Percentiles rank a stretch among this genome's conserved stretches.
phyloP scores from a whole-genome alignment of 2,797 vertebrate genomes.

The Pampus argenteus region DNA sequence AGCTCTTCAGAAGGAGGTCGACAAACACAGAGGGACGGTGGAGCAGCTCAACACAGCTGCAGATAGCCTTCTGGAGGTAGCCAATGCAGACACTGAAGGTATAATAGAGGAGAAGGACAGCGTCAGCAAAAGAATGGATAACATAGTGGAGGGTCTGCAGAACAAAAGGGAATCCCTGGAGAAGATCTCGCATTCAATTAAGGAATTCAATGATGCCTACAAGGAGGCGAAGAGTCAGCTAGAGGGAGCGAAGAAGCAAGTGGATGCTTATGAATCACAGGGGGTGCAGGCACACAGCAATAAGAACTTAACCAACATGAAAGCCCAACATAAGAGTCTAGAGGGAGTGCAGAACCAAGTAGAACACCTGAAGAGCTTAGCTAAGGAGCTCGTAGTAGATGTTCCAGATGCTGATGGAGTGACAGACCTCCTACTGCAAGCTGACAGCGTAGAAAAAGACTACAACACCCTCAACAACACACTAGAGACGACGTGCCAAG shows the following conservation, averaged over 20 bases:
- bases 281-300: slow-evolving; percentile 92
- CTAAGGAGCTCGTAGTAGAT: slow-evolving; percentile 90
- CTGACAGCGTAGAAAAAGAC: slow-evolving; percentile 88
- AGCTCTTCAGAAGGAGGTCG: slow-evolving; percentile 92
- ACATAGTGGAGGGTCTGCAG: slow-evolving; percentile 87
- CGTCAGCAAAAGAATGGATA: slow-evolving; percentile 87
- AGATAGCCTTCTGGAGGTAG: slow-evolving; percentile 88
- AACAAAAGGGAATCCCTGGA: slow-evolving; percentile 91
- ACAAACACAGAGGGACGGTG: slow-evolving; percentile 91
- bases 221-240: slow-evolving; percentile 90
- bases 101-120: slow-evolving; percentile 86
- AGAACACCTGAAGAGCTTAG: slow-evolving; percentile 87
- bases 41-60: slow-evolving; percentile 90
- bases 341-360: slow-evolving; percentile 88
- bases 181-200: slow-evolving; percentile 89
- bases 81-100: slow-evolving; percentile 87
- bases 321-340: slow-evolving; percentile 93
- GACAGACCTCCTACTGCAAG: slow-evolving; percentile 90
- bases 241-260: slow-evolving; percentile 88
- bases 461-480: slow-evolving; percentile 85
- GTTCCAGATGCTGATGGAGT: slow-evolving; percentile 90
- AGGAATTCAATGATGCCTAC: slow-evolving; percentile 91
- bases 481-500: slow-evolving; percentile 89
- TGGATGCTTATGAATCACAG: slow-evolving; percentile 86
- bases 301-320: slow-evolving; percentile 93